These are phyloP conservation scores for Cybosia mesomella DNA, from an alignment of 2,888 invertebrate genomes.

Conservation along the genomic window DNA sequence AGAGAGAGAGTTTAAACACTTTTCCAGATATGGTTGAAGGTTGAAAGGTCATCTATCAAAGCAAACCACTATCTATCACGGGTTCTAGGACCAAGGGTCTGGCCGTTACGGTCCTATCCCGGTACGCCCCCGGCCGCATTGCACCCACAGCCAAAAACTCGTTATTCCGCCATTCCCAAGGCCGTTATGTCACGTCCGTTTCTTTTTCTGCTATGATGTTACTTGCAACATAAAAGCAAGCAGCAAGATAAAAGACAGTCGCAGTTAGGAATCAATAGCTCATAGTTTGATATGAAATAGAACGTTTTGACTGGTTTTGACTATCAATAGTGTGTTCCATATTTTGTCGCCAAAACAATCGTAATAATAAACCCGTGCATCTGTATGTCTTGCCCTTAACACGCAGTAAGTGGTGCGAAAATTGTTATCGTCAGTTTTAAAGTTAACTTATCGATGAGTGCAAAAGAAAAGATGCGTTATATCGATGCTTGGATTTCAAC, in stretches of 20 bases:
- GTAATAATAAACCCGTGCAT: neutral
- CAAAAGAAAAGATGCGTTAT: conserved; percentile 16
- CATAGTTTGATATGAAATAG: neutral
- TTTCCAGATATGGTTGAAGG: neutral
- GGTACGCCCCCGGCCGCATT: no score
- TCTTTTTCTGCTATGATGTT: no score
- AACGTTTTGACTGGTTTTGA: no score
- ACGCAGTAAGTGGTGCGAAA: conserved; percentile 5
- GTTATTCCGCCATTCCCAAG: no score
- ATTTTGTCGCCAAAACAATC: conserved; percentile 21
- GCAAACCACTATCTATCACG: neutral
- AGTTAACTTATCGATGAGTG: conserved; percentile 29
- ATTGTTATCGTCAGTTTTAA: neutral
- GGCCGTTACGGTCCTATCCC: no score
- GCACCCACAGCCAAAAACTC: no score
- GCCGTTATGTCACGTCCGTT: no score
- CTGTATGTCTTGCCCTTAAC: conserved; percentile 18
- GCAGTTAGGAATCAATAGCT: neutral
- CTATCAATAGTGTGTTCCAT: neutral
- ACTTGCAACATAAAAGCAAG: no score
- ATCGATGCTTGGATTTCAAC: neutral
- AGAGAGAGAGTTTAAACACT: neutral
- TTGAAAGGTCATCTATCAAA: neutral
- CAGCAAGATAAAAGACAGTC: no score
- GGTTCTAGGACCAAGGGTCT: no score